Percentiles rank a stretch among this genome's conserved stretches.
phyloP scores from a whole-genome alignment of 2,888 invertebrate genomes.

The Hemistola chrysoprasaria region DNA sequence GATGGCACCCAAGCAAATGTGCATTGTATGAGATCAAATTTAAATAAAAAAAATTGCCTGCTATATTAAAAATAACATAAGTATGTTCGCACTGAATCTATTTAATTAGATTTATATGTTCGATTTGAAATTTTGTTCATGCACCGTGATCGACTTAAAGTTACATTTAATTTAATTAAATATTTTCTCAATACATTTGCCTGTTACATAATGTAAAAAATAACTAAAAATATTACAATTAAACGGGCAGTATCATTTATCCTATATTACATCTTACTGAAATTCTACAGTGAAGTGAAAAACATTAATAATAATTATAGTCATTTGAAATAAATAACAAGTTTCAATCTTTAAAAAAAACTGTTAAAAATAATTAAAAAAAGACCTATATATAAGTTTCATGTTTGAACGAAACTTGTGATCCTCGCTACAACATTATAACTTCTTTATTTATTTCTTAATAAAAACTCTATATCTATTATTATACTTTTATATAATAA shows the following conservation, averaged over 20 bases:
- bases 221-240: conserved; percentile 57
- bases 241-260: conserved; percentile 76
- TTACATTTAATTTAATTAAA: conserved; percentile 34
- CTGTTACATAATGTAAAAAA: conserved; percentile 37
- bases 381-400: conserved; percentile 63
- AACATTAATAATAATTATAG: conserved; percentile 77
- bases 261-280: conserved; percentile 77
- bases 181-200: conserved; percentile 29
- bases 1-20: conserved; percentile 70
- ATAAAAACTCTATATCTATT: conserved; percentile 81
- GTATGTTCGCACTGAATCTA: conserved; percentile 53
- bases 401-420: conserved; percentile 66
- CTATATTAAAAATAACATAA: conserved; percentile 44
- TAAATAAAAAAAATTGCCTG: conserved; percentile 69
- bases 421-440: conserved; percentile 68
- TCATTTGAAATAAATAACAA: conserved; percentile 83
- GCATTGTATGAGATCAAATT: conserved; percentile 73
- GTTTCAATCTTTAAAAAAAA: conserved; percentile 73
- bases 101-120: conserved; percentile 32
- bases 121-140: conserved; percentile 63
- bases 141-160: conserved; percentile 53
- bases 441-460: conserved; percentile 78
- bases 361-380: conserved; percentile 76
- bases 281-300: conserved; percentile 68
- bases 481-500: conserved; percentile 78